These are phyloP conservation scores for Nettapus auritus DNA, from an alignment of 2,113 vertebrate species.

Conservation along the genomic window DNA sequence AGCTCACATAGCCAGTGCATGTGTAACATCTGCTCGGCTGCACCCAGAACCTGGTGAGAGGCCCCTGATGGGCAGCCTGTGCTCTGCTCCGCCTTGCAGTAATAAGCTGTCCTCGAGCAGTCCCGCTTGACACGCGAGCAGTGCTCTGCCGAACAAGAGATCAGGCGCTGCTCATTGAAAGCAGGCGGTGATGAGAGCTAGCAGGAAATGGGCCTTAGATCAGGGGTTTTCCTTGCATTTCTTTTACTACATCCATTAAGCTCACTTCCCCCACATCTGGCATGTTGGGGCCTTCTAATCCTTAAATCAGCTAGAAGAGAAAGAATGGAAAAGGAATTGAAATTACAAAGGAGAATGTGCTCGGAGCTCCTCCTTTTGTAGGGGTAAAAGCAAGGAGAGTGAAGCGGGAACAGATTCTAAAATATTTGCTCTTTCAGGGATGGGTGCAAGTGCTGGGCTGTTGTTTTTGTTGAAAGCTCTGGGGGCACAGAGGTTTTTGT, in stretches of 20 bases:
- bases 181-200: background rate
- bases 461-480: conserved; percentile 64
- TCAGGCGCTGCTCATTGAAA: background rate
- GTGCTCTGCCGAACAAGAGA: background rate
- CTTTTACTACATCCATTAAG: conserved; percentile 30
- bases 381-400: background rate
- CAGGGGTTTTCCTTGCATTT: background rate
- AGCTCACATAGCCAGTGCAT: background rate
- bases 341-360: background rate
- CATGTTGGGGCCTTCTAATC: conserved; percentile 17
- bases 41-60: background rate
- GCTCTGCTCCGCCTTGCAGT: background rate
- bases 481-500: conserved; percentile 32
- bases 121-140: background rate
- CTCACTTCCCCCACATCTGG: conserved; percentile 29
- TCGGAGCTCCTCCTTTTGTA: conserved; percentile 4
- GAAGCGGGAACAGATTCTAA: background rate
- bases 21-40: background rate
- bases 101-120: background rate
- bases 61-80: background rate
- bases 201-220: conserved; percentile 45
- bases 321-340: conserved; percentile 22
- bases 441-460: conserved; percentile 41
- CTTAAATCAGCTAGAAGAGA: conserved; percentile 25
- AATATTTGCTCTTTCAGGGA: conserved; percentile 56